Conservation (phyloP, 2,888 invertebrate genomes). For the Sicus ferrugineus region DNA sequence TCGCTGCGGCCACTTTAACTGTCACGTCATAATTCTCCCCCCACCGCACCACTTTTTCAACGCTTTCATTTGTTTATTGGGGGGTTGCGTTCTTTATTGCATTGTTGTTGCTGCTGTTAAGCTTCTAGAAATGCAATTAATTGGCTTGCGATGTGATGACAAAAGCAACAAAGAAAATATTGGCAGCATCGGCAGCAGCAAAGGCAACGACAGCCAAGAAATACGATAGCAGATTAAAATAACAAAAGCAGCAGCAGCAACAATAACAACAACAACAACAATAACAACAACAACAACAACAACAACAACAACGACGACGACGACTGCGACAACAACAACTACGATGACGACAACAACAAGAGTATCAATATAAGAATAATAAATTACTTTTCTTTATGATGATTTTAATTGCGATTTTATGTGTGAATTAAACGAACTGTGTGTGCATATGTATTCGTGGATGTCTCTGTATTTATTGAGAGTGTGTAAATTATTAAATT, state of each 20-base stretch:
- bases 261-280: slow-evolving; percentile 12
- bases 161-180: slow-evolving; percentile 2
- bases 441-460: background rate
- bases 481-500: too few relatives aligned
- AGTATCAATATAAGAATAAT: background rate
- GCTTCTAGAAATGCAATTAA: slow-evolving; percentile 26
- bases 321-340: too few relatives aligned
- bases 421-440: background rate
- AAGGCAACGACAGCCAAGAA: background rate
- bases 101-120: background rate
- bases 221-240: slow-evolving; percentile 1
- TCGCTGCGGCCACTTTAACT: slow-evolving; percentile 21
- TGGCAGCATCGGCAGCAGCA: background rate
- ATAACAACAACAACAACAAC: background rate
- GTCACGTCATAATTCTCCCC: slow-evolving; percentile 31
- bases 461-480: background rate
- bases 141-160: slow-evolving; percentile 20
- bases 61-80: background rate
- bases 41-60: background rate
- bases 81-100: background rate
- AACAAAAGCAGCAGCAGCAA: background rate
- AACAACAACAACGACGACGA: background rate
- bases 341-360: too few relatives aligned
- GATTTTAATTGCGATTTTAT: slow-evolving; percentile 14
- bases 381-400: background rate